Evolutionary conservation across 2,113 vertebrate genomes (phyloP).

Genomic region (Taurulus bubalis): DNA sequence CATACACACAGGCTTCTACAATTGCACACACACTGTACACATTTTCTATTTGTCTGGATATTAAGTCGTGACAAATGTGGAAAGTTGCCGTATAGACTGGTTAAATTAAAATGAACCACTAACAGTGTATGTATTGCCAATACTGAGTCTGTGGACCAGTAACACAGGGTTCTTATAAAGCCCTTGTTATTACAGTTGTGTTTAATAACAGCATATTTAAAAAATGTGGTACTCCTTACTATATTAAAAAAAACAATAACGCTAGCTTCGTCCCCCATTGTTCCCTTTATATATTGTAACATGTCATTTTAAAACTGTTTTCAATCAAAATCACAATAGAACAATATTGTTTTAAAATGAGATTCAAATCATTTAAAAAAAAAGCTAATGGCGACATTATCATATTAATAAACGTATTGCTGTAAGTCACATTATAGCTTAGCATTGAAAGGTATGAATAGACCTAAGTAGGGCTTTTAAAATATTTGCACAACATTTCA

Average conservation of each 20-base stretch:
- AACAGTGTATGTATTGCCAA: not conserved
- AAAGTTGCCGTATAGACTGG: slow-evolving; percentile 2
- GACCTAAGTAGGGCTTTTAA: not conserved
- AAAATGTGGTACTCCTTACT: not conserved
- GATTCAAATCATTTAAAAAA: not conserved
- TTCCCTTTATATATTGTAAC: not conserved
- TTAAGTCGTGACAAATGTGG: slow-evolving; percentile 5
- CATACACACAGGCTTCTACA: slow-evolving; percentile 13
- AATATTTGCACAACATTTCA: slow-evolving; percentile 3
- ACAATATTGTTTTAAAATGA: not conserved
- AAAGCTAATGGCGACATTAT: not conserved
- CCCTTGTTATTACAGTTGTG: not conserved
- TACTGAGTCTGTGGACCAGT: not conserved
- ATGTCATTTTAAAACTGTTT: not conserved
- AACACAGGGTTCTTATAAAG: not conserved
- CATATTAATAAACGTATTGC: not conserved
- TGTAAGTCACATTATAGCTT: not conserved
- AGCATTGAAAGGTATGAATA: not conserved
- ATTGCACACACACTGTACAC: slow-evolving; percentile 27
- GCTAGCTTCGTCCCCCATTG: not conserved
- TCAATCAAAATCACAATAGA: not conserved
- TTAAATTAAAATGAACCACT: not conserved
- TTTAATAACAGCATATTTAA: not conserved
- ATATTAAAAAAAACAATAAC: not conserved
- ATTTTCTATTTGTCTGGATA: slow-evolving; percentile 6